phyloP scores from a whole-genome alignment of 2,888 invertebrate genomes.

The Leucoptera coffeella region DNA sequence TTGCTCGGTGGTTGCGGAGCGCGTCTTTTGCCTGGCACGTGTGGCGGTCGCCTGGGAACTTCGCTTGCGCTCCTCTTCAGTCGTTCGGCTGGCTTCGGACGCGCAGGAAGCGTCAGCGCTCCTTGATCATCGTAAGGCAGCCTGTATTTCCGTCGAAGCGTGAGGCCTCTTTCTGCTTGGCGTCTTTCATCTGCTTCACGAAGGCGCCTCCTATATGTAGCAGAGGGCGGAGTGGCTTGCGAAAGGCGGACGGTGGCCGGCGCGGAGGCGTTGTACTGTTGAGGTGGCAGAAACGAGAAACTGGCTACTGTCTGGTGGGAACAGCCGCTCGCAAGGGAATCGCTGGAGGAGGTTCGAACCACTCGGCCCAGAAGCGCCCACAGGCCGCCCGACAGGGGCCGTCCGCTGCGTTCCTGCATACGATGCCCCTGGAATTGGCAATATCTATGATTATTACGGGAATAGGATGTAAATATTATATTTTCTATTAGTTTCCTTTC shows the following conservation, averaged over 20 bases:
- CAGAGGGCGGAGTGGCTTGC: conserved; percentile 42
- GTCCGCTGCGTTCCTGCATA: conserved; percentile 22
- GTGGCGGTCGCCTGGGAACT: conserved; percentile 55
- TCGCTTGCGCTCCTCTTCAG: conserved; percentile 55
- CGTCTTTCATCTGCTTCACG: conserved; percentile 53
- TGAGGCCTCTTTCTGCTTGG: conserved; percentile 55
- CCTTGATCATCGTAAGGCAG: conserved; percentile 38
- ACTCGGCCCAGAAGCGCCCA: conserved; percentile 73
- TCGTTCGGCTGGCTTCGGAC: conserved; percentile 12
- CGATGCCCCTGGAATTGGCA: background rate
- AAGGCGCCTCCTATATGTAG: conserved; percentile 57
- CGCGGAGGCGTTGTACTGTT: conserved; percentile 30
- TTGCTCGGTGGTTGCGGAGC: too few species aligned
- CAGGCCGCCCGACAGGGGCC: conserved; percentile 52
- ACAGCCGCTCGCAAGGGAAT: conserved; percentile 61
- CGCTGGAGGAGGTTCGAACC: conserved; percentile 27
- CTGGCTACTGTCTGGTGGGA: conserved; percentile 69
- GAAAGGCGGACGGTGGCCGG: conserved; percentile 35
- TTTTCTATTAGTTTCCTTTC: too few species aligned
- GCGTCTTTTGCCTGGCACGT: conserved; percentile 70
- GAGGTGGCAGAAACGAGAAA: conserved; percentile 61
- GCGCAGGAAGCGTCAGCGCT: conserved; percentile 26
- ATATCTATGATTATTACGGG: background rate
- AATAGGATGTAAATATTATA: too few species aligned
- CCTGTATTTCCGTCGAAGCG: conserved; percentile 61